Conservation (phyloP, 2,113 vertebrate genomes). For the Columba livia region DNA sequence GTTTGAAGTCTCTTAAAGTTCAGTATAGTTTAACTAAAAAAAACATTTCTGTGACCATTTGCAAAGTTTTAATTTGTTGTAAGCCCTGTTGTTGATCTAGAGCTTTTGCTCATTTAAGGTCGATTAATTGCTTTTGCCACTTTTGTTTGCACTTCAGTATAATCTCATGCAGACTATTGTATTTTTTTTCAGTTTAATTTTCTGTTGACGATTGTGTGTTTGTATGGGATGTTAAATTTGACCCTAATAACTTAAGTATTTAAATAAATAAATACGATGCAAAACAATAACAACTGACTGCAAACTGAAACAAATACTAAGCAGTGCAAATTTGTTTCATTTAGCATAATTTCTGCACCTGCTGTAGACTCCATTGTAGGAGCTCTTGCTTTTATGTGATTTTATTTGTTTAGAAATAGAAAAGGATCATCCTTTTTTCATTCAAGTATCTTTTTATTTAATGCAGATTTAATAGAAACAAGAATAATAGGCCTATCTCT, state of each 20-base stretch:
- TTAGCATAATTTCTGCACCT: not conserved
- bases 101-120: slow-evolving; percentile 10
- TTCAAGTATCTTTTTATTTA: slow-evolving; percentile 1
- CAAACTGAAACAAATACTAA: not conserved
- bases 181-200: not conserved
- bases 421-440: not conserved
- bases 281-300: slow-evolving; percentile 23
- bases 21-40: not conserved
- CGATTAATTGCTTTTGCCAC: slow-evolving; percentile 55
- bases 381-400: not conserved
- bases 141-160: slow-evolving; percentile 45
- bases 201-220: slow-evolving; percentile 1
- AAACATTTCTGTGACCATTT: not conserved
- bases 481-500: not conserved
- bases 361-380: not conserved
- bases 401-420: not conserved
- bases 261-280: slow-evolving; percentile 46
- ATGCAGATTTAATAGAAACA: not conserved
- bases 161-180: slow-evolving; percentile 20
- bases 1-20: slow-evolving; percentile 34
- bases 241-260: slow-evolving; percentile 11
- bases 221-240: slow-evolving; percentile 25
- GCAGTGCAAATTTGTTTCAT: not conserved
- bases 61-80: slow-evolving; percentile 20
- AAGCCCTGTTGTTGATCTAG: slow-evolving; percentile 43